A percentile compares a stretch with the other conserved stretches of the same genome.
Conservation (phyloP, 2,797 vertebrate genomes). For the Nothura maculosa region DNA sequence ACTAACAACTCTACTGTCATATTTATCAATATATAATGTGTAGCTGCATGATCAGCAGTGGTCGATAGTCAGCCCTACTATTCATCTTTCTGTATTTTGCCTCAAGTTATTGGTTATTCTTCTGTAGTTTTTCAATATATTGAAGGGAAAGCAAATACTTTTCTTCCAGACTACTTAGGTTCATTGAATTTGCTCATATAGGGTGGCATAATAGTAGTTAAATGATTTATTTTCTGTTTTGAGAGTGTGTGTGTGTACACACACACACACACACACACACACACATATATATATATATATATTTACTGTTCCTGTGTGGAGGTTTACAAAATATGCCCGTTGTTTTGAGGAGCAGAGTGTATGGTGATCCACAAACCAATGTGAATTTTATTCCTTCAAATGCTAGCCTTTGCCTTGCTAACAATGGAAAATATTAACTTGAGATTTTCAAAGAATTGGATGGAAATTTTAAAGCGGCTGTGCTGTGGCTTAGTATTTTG, state of each 20-base stretch:
- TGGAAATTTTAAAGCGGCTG: background rate
- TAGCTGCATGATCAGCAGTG: background rate
- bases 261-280: too few species aligned
- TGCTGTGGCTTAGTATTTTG: background rate
- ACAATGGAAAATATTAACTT: background rate
- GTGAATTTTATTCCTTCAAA: background rate
- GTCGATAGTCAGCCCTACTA: background rate
- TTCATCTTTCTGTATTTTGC: background rate
- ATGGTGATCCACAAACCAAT: background rate
- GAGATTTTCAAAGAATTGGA: background rate
- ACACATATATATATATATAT: too few species aligned
- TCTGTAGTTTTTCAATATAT: background rate
- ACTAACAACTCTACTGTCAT: conserved; percentile 18
- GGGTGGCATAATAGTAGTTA: background rate
- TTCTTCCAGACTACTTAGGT: background rate
- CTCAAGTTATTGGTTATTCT: conserved; percentile 26
- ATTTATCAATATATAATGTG: background rate
- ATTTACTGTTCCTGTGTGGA: background rate
- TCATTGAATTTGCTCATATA: background rate
- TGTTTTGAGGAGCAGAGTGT: background rate
- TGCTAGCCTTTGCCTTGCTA: background rate
- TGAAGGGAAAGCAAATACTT: background rate
- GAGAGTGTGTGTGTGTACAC: background rate
- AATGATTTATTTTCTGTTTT: background rate
- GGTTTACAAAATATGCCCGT: background rate